Base-by-base conservation (phyloP, 2,797 vertebrate genomes). In the Alfaro cultratus region DNA sequence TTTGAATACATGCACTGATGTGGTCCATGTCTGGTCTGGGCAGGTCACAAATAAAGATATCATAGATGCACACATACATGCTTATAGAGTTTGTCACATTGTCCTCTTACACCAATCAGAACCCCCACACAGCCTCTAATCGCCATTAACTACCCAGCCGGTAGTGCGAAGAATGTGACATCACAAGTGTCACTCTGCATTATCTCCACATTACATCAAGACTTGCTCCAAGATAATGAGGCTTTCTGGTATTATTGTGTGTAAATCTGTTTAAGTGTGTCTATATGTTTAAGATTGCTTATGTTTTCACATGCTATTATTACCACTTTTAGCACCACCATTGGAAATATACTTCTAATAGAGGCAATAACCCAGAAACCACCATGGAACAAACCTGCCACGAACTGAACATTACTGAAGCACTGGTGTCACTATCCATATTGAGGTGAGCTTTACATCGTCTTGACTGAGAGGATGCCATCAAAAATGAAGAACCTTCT, bases 91-190 rank as follows among this genome's bases (percentile, higher is more conserved):
- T 82, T 78, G 80, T 87, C 88, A 91, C 86, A 82, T 86, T 89
- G 89, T 87, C 85, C 76, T 84, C 76, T 60, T 86, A 34, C 85
- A 91, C 88, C 87, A 87, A 91, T 93, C 87, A 86, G 78, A 89
- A 85, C 45, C 71, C 80, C 45, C 70, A 75, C 80, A 76, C 43
- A 81, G 82, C 85, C 81, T 94, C 89, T 93, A 92, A 94, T 94
- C 89, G 87, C 90, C 88, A 91, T 94, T 95, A 94, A 94, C 91
- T 88, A 91, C 82, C 76, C 91, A 94, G 89, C 92, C 92, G 91
- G 92, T 95, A 92, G 94, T 94, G 93, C 81, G 89, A 95, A 94
- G 91, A 95, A 92, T 93, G 83, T 94, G 91, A 95, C 94, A 94
- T 95, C 92, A 91, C 88, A 84, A 90, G 73, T 86, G 95, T 94